phyloP scores from a whole-genome alignment of 1,140 invertebrate species.

The Polypedilum vanderplanki region DNA sequence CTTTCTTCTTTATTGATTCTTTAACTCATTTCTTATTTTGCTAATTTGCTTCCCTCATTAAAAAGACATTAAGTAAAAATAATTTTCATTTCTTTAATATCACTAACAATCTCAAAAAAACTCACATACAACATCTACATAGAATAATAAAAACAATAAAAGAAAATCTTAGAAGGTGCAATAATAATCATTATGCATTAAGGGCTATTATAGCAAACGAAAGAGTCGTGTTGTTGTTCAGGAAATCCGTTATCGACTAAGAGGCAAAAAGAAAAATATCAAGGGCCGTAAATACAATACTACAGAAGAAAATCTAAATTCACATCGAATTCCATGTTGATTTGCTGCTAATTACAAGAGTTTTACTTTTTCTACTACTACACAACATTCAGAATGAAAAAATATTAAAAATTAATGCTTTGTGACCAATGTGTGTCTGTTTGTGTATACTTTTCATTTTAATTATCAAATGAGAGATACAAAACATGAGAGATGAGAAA shows the following conservation, averaged over 20 bases:
- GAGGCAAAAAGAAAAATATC: not conserved
- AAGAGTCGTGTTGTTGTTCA: not conserved
- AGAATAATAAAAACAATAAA: not conserved
- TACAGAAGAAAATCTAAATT: not conserved
- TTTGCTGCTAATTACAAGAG: not conserved
- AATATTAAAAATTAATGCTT: constrained; percentile 20
- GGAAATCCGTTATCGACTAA: constrained; percentile 1
- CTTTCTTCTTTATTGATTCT: not conserved
- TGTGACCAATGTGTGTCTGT: not conserved
- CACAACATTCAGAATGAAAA: not conserved
- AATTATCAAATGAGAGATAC: not conserved
- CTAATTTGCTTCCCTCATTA: not conserved
- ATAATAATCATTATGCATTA: constrained; percentile 4
- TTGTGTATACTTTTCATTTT: not conserved
- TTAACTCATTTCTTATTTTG: not conserved
- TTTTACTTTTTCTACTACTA: not conserved
- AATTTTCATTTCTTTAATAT: not conserved
- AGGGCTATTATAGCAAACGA: not conserved
- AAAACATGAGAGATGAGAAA: constrained; percentile 5
- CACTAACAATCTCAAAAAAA: not conserved
- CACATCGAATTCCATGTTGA: not conserved
- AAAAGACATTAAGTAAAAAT: constrained; percentile 14
- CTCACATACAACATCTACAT: not conserved
- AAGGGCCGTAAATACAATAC: not conserved
- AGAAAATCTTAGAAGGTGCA: not conserved